Conservation (phyloP, 1,140 invertebrate species). For the Atta colombica region DNA sequence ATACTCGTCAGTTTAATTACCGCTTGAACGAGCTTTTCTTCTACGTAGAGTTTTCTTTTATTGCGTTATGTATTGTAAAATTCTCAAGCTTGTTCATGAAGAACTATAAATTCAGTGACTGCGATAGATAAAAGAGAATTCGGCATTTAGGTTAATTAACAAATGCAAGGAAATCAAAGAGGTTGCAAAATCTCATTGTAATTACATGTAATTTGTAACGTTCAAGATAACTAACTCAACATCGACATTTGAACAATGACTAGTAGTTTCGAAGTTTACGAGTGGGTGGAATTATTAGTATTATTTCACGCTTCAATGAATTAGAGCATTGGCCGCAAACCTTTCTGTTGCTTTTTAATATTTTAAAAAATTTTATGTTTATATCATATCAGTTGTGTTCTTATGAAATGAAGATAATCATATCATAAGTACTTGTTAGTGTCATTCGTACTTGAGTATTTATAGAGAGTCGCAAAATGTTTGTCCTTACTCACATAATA, state of each 20-base stretch:
- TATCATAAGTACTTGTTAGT: background rate
- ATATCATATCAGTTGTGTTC: background rate
- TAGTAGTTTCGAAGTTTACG: slow-evolving; percentile 1
- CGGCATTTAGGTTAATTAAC: background rate
- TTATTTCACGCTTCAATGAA: slow-evolving; percentile 31
- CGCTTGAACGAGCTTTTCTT: background rate
- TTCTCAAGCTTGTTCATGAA: background rate
- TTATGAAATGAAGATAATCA: slow-evolving; percentile 21
- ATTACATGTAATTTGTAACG: background rate
- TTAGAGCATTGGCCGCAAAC: slow-evolving; percentile 1
- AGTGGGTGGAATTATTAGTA: slow-evolving; percentile 1
- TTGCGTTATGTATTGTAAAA: background rate
- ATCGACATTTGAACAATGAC: slow-evolving; percentile 41
- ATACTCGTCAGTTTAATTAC: slow-evolving; percentile 9
- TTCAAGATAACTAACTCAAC: slow-evolving; percentile 28
- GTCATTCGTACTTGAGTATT: background rate
- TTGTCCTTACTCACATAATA: background rate
- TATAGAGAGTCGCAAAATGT: background rate
- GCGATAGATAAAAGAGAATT: background rate
- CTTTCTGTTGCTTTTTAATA: slow-evolving; percentile 3
- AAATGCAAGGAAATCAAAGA: background rate
- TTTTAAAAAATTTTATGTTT: background rate
- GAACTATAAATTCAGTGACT: background rate
- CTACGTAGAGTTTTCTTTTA: background rate
- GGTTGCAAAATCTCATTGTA: background rate